A percentile compares a stretch with the other conserved stretches of the same genome.
Conservation (phyloP, 92 coral and sea anemone genomes). For the Siderastrea radians region DNA sequence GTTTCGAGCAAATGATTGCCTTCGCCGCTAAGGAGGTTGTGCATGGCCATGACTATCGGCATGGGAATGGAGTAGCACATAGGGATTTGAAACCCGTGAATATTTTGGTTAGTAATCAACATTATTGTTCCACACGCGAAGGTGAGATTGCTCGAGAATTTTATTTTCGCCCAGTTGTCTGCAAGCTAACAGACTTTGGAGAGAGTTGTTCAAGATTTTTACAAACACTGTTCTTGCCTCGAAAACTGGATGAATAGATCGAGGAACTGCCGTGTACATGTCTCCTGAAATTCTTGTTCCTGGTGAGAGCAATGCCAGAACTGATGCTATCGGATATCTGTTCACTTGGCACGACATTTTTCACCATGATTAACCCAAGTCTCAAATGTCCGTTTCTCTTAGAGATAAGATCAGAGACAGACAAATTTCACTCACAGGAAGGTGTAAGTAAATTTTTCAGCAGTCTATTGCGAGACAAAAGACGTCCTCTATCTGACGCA, state of each 20-base stretch:
- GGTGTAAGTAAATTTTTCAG: slow-evolving; percentile 26
- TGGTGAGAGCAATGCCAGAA: neutral
- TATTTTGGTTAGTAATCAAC: slow-evolving; percentile 53
- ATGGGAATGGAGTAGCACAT: slow-evolving; percentile 52
- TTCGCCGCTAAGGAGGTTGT: slow-evolving; percentile 25
- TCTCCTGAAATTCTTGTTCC: slow-evolving; percentile 60
- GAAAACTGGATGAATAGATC: slow-evolving; percentile 30
- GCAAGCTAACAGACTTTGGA: slow-evolving; percentile 67
- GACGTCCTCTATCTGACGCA: slow-evolving; percentile 1
- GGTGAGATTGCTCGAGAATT: slow-evolving; percentile 17
- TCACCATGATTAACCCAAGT: slow-evolving; percentile 39
- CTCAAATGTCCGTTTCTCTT: slow-evolving; percentile 39
- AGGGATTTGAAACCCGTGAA: slow-evolving; percentile 60
- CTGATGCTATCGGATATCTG: slow-evolving; percentile 44
- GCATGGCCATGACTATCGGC: slow-evolving; percentile 41
- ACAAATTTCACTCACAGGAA: neutral
- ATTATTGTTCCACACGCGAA: slow-evolving; percentile 6
- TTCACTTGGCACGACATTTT: slow-evolving; percentile 28
- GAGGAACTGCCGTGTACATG: slow-evolving; percentile 43
- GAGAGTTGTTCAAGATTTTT: slow-evolving; percentile 48
- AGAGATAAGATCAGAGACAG: slow-evolving; percentile 26
- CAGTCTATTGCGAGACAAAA: slow-evolving; percentile 6
- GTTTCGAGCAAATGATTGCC: slow-evolving; percentile 4
- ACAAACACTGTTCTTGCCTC: slow-evolving; percentile 64
- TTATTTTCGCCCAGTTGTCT: slow-evolving; percentile 31